Conservation (phyloP, 2,113 vertebrate genomes). For the Gambusia affinis region DNA sequence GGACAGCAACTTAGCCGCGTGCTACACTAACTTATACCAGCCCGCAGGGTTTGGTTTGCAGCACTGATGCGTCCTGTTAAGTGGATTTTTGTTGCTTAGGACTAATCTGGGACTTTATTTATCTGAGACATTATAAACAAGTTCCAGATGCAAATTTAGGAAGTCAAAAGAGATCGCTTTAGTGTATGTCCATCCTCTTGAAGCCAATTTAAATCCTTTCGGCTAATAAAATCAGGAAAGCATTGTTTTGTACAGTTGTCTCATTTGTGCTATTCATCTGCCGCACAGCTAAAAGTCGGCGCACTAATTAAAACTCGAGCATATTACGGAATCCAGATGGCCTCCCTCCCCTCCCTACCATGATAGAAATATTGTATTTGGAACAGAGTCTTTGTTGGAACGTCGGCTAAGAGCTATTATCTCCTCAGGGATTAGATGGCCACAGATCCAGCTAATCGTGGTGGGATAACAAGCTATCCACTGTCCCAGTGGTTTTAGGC, state of each 20-base stretch:
- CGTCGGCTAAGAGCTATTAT: conserved; percentile 73
- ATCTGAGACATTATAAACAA: background rate
- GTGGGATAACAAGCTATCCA: conserved; percentile 65
- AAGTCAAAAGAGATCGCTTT: background rate
- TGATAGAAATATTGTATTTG: conserved; percentile 68
- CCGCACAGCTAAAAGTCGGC: conserved; percentile 67
- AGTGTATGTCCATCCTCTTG: conserved; percentile 41
- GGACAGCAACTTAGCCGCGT: conserved; percentile 65
- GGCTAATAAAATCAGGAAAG: conserved; percentile 58
- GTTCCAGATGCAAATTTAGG: background rate
- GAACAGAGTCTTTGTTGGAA: conserved; percentile 66
- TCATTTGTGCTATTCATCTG: conserved; percentile 63
- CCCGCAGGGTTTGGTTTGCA: conserved; percentile 51
- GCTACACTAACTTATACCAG: conserved; percentile 60
- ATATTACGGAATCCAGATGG: conserved; percentile 71
- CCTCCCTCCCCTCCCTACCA: conserved; percentile 32
- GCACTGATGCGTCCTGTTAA: conserved; percentile 47
- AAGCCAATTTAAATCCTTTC: conserved; percentile 57
- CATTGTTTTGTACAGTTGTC: conserved; percentile 52
- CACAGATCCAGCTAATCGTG: conserved; percentile 69
- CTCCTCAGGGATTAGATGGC: conserved; percentile 70
- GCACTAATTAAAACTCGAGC: conserved; percentile 67
- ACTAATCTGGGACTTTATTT: conserved; percentile 19
- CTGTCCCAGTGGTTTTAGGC: conserved; percentile 39
- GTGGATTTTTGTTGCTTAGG: conserved; percentile 23